Percentiles rank a stretch among this genome's conserved stretches.
Evolutionary conservation across 2,113 vertebrate genomes (phyloP).

Genomic region (Caranx melampygus): DNA sequence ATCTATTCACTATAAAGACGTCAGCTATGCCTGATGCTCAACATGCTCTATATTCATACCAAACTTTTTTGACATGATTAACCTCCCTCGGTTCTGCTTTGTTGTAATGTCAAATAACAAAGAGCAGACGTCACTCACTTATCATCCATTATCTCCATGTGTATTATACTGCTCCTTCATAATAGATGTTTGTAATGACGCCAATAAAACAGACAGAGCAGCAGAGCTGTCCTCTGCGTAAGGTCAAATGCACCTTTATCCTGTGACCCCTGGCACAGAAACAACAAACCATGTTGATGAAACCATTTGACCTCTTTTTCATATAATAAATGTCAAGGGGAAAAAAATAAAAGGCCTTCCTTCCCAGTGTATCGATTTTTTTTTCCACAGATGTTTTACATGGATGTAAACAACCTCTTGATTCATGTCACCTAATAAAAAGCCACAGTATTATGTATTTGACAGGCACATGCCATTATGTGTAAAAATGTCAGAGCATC

Average conservation of each 20-base stretch:
- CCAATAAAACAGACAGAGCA: background rate
- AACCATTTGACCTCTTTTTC: background rate
- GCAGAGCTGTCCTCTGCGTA: too few species aligned
- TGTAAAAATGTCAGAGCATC: conserved; percentile 16
- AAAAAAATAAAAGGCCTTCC: background rate
- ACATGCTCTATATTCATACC: too few species aligned
- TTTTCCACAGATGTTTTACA: background rate
- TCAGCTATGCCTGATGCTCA: too few species aligned
- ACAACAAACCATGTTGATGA: background rate
- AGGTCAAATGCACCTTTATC: background rate
- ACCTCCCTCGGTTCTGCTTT: background rate
- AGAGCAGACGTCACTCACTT: too few species aligned
- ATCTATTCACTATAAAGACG: background rate
- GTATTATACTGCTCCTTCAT: too few species aligned
- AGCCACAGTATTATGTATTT: background rate
- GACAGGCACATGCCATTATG: background rate
- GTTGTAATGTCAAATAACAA: background rate
- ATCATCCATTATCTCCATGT: too few species aligned
- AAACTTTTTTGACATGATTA: too few species aligned
- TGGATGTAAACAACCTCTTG: background rate
- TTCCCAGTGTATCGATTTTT: background rate
- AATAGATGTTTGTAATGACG: background rate
- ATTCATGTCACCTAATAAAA: conserved; percentile 23
- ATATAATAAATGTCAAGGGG: background rate
- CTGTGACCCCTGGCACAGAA: background rate